phyloP scores from a whole-genome alignment of 2,113 vertebrate species.

The Talpa occidentalis region DNA sequence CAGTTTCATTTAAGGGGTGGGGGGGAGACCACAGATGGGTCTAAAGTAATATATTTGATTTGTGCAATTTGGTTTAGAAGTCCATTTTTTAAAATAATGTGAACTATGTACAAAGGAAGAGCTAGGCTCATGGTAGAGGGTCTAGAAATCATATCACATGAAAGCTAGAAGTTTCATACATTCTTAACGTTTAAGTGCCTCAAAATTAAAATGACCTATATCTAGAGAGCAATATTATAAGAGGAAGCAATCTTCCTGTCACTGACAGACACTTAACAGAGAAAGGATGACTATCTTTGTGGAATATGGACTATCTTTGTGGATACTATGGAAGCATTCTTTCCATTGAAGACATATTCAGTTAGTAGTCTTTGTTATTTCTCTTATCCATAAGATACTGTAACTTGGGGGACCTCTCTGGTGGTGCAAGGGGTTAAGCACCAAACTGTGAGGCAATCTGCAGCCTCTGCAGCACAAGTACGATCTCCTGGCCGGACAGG shows the following conservation, averaged over 20 bases:
- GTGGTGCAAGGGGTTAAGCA: too few relatives aligned
- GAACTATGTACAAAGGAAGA: neutral
- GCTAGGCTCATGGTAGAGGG: neutral
- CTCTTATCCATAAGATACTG: neutral
- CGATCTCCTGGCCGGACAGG: too few relatives aligned
- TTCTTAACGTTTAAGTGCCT: neutral
- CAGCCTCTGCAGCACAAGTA: too few relatives aligned
- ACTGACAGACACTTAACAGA: neutral
- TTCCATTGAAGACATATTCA: neutral
- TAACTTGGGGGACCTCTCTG: neutral
- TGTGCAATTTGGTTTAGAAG: neutral
- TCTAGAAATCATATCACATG: neutral
- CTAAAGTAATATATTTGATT: neutral
- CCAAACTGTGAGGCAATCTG: too few relatives aligned
- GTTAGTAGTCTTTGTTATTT: neutral
- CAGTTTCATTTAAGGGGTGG: neutral
- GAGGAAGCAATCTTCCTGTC: neutral
- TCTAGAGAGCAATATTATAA: neutral
- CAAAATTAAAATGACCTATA: neutral
- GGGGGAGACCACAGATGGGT: neutral
- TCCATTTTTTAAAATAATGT: neutral
- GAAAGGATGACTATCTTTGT: neutral
- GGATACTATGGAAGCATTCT: neutral
- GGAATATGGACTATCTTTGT: neutral
- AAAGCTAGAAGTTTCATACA: neutral